A percentile compares a stretch with the other conserved stretches of the same genome.
These are phyloP conservation scores for Anser cygnoides DNA, from an alignment of 2,113 vertebrate species.

Conservation along the genomic window DNA sequence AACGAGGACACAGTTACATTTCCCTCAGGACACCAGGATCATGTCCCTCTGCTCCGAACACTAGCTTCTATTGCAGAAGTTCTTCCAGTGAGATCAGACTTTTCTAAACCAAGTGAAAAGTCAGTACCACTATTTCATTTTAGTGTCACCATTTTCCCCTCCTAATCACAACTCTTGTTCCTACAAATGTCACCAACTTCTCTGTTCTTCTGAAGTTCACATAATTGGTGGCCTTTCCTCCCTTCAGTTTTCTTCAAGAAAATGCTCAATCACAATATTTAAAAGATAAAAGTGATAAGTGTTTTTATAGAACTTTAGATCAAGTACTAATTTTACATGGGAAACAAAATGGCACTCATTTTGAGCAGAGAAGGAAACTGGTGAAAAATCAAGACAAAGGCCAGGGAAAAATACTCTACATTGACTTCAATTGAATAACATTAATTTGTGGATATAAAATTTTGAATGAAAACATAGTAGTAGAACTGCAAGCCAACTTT, in stretches of 20 bases:
- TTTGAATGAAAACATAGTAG: background rate
- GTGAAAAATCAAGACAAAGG: accelerated
- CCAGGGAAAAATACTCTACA: background rate
- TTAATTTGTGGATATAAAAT: background rate
- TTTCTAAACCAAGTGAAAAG: background rate
- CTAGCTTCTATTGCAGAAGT: accelerated
- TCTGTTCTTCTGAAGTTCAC: background rate
- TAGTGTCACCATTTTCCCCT: background rate
- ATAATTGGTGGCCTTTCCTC: background rate
- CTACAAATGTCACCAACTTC: background rate
- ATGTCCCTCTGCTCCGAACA: background rate
- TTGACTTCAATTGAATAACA: background rate
- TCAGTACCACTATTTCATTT: background rate
- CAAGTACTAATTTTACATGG: background rate
- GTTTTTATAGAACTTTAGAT: background rate
- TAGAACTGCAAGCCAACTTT: conserved; percentile 14
- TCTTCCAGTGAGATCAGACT: background rate
- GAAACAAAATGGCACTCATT: background rate
- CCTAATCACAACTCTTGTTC: background rate
- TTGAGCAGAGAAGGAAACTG: background rate
- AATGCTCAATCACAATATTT: background rate
- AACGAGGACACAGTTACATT: background rate
- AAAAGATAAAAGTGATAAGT: background rate
- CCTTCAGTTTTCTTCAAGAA: background rate
- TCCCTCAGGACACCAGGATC: accelerated